phyloP scores from a whole-genome alignment of 30 jellyfish, hydroid and myxozoan genomes.

The Pseudorhiza aurosa region DNA sequence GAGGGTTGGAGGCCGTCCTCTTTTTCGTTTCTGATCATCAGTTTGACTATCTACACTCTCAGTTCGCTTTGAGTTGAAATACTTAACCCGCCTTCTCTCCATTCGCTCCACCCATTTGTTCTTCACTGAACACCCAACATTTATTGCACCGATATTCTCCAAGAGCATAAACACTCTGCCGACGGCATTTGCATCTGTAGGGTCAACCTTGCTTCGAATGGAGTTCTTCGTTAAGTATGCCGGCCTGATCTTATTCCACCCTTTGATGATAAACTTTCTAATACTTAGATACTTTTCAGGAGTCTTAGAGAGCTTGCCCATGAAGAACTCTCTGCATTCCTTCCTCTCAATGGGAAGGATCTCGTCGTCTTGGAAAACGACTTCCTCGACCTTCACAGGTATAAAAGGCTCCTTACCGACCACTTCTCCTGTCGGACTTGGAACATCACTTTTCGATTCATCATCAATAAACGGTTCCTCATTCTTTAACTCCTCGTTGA shows the following conservation, averaged over 20 bases:
- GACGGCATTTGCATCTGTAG: conserved; percentile 70
- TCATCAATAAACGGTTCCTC: not conserved
- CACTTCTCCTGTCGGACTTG: not conserved
- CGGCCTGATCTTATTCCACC: conserved; percentile 57
- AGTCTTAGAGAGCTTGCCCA: conserved; percentile 63
- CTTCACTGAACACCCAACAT: conserved; percentile 61
- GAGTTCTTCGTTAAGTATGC: conserved; percentile 49
- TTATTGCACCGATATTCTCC: conserved; percentile 62
- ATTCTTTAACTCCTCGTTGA: conserved; percentile 7
- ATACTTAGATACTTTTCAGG: conserved; percentile 52
- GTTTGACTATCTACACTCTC: conserved; percentile 12
- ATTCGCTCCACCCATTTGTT: conserved; percentile 68
- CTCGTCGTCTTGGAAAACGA: conserved; percentile 27
- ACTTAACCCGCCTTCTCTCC: conserved; percentile 58
- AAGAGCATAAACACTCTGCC: conserved; percentile 59
- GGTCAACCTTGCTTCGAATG: conserved; percentile 49
- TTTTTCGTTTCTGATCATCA: conserved; percentile 31
- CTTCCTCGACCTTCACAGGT: conserved; percentile 37
- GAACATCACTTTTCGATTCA: not conserved
- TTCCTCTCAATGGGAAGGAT: conserved; percentile 46
- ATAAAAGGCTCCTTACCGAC: not conserved
- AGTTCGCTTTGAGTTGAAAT: conserved; percentile 7
- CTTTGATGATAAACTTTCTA: conserved; percentile 44
- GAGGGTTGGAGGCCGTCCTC: conserved; percentile 36
- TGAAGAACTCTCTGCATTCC: conserved; percentile 65